Percentiles rank a stretch among this genome's conserved stretches.
These are phyloP conservation scores for Mesochorus sp. DNA, from an alignment of 2,888 invertebrate species.

Conservation along the genomic window DNA sequence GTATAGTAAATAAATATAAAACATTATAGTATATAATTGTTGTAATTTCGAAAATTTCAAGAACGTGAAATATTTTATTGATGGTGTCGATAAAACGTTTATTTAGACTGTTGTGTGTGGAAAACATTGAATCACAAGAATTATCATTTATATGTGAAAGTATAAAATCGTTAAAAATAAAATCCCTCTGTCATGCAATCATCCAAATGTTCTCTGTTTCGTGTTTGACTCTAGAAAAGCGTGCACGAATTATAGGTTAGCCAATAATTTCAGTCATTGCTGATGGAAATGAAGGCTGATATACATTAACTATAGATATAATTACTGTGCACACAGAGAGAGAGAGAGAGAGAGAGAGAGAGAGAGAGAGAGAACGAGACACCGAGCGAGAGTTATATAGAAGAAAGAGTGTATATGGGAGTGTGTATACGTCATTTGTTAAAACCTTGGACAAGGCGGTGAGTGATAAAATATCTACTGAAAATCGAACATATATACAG, in stretches of 20 bases:
- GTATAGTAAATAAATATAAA: too few relatives aligned
- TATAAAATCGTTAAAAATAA: neutral
- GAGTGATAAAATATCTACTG: slow-evolving; percentile 41
- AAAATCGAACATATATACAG: slow-evolving; percentile 29
- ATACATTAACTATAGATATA: slow-evolving; percentile 1
- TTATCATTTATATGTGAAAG: neutral
- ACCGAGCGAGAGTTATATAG: too few relatives aligned
- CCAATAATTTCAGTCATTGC: slow-evolving; percentile 21
- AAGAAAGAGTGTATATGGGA: neutral
- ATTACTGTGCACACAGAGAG: neutral
- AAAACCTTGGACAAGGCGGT: slow-evolving; percentile 11
- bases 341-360: neutral
- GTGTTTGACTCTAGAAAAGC: slow-evolving; percentile 6
- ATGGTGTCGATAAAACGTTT: too few relatives aligned
- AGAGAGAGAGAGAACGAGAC: slow-evolving; percentile 9
- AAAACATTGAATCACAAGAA: neutral
- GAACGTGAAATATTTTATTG: too few relatives aligned
- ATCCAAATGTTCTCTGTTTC: neutral
- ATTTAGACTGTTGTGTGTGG: too few relatives aligned
- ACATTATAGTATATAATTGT: too few relatives aligned
- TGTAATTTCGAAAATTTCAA: too few relatives aligned
- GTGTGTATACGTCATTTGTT: slow-evolving; percentile 11
- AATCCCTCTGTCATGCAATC: neutral
- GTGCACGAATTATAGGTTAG: slow-evolving; percentile 3
- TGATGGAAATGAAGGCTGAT: slow-evolving; percentile 20